Conservation (phyloP, 2,113 vertebrate genomes). For the Heterocephalus glaber region DNA sequence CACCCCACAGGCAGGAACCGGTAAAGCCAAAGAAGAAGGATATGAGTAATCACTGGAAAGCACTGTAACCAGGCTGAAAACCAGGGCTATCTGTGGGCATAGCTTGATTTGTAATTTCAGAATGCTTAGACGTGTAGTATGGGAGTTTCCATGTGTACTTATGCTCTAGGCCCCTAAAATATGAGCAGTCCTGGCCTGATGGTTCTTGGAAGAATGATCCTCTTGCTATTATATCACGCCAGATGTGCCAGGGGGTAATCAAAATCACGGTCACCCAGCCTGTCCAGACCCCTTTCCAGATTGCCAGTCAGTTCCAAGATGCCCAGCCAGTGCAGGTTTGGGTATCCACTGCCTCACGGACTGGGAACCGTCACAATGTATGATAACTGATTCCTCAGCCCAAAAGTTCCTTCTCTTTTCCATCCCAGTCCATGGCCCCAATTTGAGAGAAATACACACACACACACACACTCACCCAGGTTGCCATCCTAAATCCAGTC, state of each 20-base stretch:
- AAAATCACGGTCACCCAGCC: not conserved
- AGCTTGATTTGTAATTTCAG: not conserved
- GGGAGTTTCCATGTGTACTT: not conserved
- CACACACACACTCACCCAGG: not conserved
- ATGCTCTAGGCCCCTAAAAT: not conserved
- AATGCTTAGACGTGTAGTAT: not conserved
- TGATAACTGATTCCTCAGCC: not conserved
- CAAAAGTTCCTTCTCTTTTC: not conserved
- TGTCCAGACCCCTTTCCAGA: not conserved
- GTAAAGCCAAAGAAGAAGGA: rapidly evolving
- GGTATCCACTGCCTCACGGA: not conserved
- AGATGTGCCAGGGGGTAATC: not conserved
- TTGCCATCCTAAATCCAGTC: not conserved
- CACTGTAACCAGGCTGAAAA: not conserved
- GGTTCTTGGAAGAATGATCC: not conserved
- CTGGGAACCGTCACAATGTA: not conserved
- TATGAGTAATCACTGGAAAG: not conserved
- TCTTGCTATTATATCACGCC: not conserved
- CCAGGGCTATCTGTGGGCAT: not conserved
- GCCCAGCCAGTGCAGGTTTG: not conserved
- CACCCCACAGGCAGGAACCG: not conserved
- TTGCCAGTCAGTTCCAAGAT: not conserved
- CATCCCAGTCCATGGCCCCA: not conserved
- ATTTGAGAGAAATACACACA: not conserved
- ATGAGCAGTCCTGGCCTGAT: not conserved